Evolutionary conservation across 2,888 invertebrate species (phyloP).

Genomic region (Hemithea aestivaria): DNA sequence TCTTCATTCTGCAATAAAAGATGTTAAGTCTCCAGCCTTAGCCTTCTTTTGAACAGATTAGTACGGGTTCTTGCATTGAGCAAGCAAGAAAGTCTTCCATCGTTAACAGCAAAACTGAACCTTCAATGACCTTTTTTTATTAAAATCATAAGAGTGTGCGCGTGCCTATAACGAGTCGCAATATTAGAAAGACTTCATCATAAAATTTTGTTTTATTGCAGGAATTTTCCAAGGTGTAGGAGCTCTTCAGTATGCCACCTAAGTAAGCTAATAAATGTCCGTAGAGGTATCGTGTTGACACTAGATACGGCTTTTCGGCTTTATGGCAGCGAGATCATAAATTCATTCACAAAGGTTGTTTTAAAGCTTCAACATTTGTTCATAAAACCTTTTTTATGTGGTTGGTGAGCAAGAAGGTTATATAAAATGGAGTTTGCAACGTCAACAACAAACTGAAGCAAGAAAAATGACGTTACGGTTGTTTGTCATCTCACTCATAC

Average conservation of each 20-base stretch:
- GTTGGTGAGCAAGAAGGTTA: too few species aligned
- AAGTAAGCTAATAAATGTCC: constrained; percentile 59
- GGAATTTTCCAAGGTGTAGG: constrained; percentile 66
- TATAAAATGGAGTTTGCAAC: too few species aligned
- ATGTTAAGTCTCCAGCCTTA: too few species aligned
- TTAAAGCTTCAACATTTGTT: constrained; percentile 10
- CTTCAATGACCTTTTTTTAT: constrained; percentile 16
- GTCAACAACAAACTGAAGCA: too few species aligned
- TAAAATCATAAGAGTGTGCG: not conserved
- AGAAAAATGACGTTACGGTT: too few species aligned
- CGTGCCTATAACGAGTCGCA: constrained; percentile 4
- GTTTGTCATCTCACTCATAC: too few species aligned
- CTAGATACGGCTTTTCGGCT: constrained; percentile 14
- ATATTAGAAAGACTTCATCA: constrained; percentile 12
- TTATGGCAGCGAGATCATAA: constrained; percentile 10
- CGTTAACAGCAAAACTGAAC: constrained; percentile 5
- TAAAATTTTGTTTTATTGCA: constrained; percentile 65
- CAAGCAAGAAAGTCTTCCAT: too few species aligned
- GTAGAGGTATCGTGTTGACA: constrained; percentile 24
- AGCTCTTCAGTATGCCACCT: constrained; percentile 70
- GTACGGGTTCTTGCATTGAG: too few species aligned
- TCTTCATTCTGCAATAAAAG: too few species aligned
- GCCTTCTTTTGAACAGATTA: too few species aligned
- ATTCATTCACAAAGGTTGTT: constrained; percentile 13
- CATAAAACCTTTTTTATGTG: constrained; percentile 2